Evolutionary conservation across 2,797 vertebrate species (phyloP), one percentile per base, ranked within the genome.

Genomic region (Macrochelys suwanniensis): DNA sequence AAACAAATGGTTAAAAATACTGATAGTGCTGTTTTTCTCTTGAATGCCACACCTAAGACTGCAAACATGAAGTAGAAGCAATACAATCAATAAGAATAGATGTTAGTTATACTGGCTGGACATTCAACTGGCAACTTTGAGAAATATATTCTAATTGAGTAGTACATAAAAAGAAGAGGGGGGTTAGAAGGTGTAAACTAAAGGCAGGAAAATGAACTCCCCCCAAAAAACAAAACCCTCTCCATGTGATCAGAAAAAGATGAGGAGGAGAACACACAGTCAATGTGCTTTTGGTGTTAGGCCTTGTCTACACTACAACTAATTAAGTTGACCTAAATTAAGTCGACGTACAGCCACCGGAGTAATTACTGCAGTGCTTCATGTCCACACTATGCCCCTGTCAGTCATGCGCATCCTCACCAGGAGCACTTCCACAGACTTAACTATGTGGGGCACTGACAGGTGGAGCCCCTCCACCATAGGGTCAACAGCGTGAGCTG

Each of bases 61-160:
- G 59, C 33, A 25, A 1, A 0, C 0, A 28, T 1, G 0, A 42
- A 33, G 37, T 1, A 5, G 74, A 89, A n/a, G 17, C 51, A 76
- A 17, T 0, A 28, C 74, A 85, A 0, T 2, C 4, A 56, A 42
- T 11, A 68, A 68, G 0, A 4, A 51, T 8, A 31, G 87, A 53
- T 31, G 11, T 59, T 82, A 85, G 26, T 31, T 33, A 25, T 74
- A 86, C 21, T 13, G 31, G 37, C 61, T 81, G 37, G 59, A 9
- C 65, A 54, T 54, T 88, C n/a, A 80, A 49, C 4, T 4, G 87
- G 57, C 23, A 37, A 2, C 78, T 65, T 37, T 68, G 61, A 2
- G 37, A 78, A 85, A 13, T 17, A 61, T 37, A 49, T 12, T n/a
- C 25, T 57, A 80, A 85, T 26, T 31, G 23, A 57, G 28, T 47